Evolutionary conservation across 2,797 vertebrate species (phyloP).

Genomic region (Sebastes trivittatus): DNA sequence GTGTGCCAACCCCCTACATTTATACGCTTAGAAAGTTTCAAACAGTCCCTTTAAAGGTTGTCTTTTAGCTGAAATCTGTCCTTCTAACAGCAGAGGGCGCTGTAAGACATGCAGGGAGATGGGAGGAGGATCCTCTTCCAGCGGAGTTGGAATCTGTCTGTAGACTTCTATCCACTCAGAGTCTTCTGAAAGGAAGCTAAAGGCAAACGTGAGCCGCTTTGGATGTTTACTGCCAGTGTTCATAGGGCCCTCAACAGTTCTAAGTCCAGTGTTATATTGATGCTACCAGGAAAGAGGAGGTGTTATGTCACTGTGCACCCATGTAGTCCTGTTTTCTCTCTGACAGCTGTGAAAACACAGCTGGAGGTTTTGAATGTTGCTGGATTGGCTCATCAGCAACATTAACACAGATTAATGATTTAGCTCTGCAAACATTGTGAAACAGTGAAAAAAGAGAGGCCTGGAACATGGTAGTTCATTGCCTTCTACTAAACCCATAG

Average conservation of each 20-base stretch:
- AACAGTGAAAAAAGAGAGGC: background rate
- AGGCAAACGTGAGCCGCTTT: background rate
- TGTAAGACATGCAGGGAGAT: background rate
- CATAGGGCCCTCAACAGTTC: background rate
- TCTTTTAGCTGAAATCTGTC: background rate
- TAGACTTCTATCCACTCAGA: background rate
- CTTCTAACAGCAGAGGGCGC: conserved; percentile 21
- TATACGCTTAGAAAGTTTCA: too few species aligned
- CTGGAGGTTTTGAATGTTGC: conserved; percentile 19
- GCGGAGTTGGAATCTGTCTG: background rate
- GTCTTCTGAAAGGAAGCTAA: background rate
- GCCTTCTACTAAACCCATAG: background rate
- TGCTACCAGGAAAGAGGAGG: conserved; percentile 35
- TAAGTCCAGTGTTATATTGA: conserved; percentile 8
- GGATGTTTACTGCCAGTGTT: background rate
- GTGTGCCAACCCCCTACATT: too few species aligned
- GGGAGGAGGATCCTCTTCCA: background rate
- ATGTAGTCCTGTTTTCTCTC: background rate
- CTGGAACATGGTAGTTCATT: background rate
- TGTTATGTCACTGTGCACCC: background rate
- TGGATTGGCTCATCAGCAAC: background rate
- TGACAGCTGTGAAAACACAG: conserved; percentile 56
- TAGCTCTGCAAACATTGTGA: conserved; percentile 24
- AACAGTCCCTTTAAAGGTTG: background rate
- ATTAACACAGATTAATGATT: conserved; percentile 30